Percentiles rank a stretch among this genome's conserved stretches.
Conservation (phyloP, 2,113 vertebrate genomes). For the Bos taurus region DNA sequence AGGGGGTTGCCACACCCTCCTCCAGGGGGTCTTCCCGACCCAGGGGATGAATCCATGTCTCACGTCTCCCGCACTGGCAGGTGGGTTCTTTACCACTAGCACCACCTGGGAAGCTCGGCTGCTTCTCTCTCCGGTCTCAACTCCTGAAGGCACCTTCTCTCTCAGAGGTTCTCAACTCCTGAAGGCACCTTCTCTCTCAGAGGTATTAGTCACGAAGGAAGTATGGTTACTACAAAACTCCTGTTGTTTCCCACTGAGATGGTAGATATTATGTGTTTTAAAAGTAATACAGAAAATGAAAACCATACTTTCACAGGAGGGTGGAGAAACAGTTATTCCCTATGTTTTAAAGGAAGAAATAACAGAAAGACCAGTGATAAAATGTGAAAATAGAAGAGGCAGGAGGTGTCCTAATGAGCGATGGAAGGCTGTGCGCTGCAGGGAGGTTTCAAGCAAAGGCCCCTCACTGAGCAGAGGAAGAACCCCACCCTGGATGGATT, state of each 20-base stretch:
- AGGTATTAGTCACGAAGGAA: rapidly evolving
- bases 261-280: not conserved
- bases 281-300: not conserved
- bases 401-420: rapidly evolving
- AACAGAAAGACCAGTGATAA: not conserved
- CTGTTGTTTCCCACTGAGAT: not conserved
- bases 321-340: not conserved
- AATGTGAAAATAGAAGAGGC: not conserved
- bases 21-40: not conserved
- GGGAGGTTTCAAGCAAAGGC: rapidly evolving
- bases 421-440: rapidly evolving
- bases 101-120: not conserved
- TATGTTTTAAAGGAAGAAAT: not conserved
- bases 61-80: not conserved
- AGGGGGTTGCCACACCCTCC: not conserved
- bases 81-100: not conserved
- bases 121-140: rapidly evolving
- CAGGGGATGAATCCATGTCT: not conserved
- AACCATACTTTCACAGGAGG: not conserved
- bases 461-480: not conserved
- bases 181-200: not conserved
- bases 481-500: rapidly evolving
- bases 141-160: rapidly evolving
- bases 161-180: not conserved
- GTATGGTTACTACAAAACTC: not conserved